Base-by-base conservation (phyloP, 2,113 vertebrate genomes). In the Muntiacus reevesi region DNA sequence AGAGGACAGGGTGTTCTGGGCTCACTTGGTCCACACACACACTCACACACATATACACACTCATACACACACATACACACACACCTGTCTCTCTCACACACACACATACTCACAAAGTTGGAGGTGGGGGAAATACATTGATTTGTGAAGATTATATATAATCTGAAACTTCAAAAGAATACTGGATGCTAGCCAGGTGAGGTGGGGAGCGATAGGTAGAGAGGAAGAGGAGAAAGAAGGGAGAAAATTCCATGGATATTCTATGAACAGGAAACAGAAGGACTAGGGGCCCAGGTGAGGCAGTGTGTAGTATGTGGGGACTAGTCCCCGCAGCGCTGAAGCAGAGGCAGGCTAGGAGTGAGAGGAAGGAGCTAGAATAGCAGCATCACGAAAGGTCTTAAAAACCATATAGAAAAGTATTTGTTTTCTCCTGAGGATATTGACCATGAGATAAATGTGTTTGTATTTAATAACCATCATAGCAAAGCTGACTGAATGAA, bases 241-340 rank as follows among this genome's bases (percentile, higher is more conserved):
- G 6, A 33, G 27, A 85, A 25, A 23, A 7, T 45, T 16, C 17
- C 17, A 3, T 4, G 36, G 43, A 33, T 54, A 59, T 55, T 47
- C 30, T 62, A 33, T 1, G 2, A 47, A 60, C 3, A 55, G 21
- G 30, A 50, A 30, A 28, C 9, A 6, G 25, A 9, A 12, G 13
- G 4, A 16, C 54, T 4, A 55, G 4, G 0, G 54, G 1, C 19
- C 1, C 25, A 13, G 28, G 2, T 11, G 52, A 40, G 43, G 5
- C 7, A 54, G 28, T 30, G 10, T 2, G 45, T 19, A 9, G 36
- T 5, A 5, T 9, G 11, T 21, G 2, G 25, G 21, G 52, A 17
- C 27, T 21, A 1, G 3, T 36, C 30, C 50, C 55, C 55, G 2
- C 0, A 14, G 7, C 1, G 0, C 6, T 21, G 25, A 52, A 55